Base-by-base conservation (phyloP, 2,113 vertebrate genomes). In the Mormyrus iriodes region DNA sequence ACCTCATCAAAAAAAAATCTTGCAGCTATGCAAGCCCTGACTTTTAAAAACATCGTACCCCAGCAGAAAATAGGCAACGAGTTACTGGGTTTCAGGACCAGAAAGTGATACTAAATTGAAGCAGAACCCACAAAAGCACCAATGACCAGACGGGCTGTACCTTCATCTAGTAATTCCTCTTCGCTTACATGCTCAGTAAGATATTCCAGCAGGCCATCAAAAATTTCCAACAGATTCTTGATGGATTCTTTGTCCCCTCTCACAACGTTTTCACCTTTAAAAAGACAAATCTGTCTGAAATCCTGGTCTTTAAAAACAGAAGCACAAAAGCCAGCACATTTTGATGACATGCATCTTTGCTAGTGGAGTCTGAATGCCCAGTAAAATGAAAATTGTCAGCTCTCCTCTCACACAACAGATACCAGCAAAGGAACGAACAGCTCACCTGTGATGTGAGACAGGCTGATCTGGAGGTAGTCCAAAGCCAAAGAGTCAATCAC, bases 401-500 rank as follows among this genome's bases (percentile, higher is more conserved):
- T 85, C 21, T 46, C 5, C 24, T n/a, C 21, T 2, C 0, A 12
- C 3, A 51, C 19, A 12, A 85, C 46, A 13, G 24, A 3, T 24
- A 49, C 42, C 21, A 51, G 24, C 12, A 24, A 31, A 21, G 55
- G 24, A 42, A 2, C 76, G 10, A 46, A 46, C 1, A 48, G 51
- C 42, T 89, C 42, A 99, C 98, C 98, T 91, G 97, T 98, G 92
- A 99, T 99, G 91, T 99, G 98, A 0, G 98, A 99, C 91, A 99
- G 95, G 93, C 98, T 99, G 94, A 99, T 97, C 92, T 99, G 98
- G 90, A 99, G 96, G 91, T 98, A 99, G 95, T 99, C 98, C 95
- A 99, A 85, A 49, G 98, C 98, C 91, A 99, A 93, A 1, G 98
- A 99, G 94, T 99, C 98, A 89, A 99, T 98, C 88, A 99, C 95